Evolutionary conservation across 2,888 invertebrate genomes (phyloP).

Genomic region (Drosophila leonis): DNA sequence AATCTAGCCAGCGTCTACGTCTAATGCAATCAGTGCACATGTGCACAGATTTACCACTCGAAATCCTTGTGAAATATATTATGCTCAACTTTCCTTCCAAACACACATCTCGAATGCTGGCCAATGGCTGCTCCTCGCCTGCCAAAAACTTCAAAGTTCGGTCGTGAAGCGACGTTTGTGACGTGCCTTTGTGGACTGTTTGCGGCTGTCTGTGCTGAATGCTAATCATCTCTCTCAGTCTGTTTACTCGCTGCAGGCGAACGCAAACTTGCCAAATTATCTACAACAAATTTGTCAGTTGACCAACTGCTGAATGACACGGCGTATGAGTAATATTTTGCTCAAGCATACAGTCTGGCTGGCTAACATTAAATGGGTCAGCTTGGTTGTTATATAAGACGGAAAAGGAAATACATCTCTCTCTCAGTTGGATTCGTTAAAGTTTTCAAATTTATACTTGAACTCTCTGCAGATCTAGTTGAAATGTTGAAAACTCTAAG

Average conservation of each 20-base stretch:
- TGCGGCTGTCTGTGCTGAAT: slow-evolving; percentile 21
- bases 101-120: slow-evolving; percentile 16
- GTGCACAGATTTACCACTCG: slow-evolving; percentile 64
- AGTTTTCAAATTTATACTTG: slow-evolving; percentile 7
- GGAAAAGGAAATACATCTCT: neutral
- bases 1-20: slow-evolving; percentile 9
- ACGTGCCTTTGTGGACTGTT: slow-evolving; percentile 40
- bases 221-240: slow-evolving; percentile 43
- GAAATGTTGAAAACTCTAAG: neutral
- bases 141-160: slow-evolving; percentile 24
- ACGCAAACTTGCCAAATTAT: slow-evolving; percentile 34
- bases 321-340: slow-evolving; percentile 35
- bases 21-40: slow-evolving; percentile 71
- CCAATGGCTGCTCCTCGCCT: neutral
- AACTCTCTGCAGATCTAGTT: neutral
- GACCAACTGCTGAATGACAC: slow-evolving; percentile 24
- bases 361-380: neutral
- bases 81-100: slow-evolving; percentile 47
- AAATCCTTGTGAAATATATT: slow-evolving; percentile 75
- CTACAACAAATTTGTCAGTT: slow-evolving; percentile 27
- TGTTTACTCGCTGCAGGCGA: slow-evolving; percentile 32
- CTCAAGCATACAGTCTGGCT: neutral
- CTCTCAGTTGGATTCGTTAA: neutral
- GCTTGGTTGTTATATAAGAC: neutral
- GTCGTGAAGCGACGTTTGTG: slow-evolving; percentile 9